A percentile compares a stretch with the other conserved stretches of the same genome.
Conservation (phyloP, 2,113 vertebrate species). For the Theristicus caerulescens region DNA sequence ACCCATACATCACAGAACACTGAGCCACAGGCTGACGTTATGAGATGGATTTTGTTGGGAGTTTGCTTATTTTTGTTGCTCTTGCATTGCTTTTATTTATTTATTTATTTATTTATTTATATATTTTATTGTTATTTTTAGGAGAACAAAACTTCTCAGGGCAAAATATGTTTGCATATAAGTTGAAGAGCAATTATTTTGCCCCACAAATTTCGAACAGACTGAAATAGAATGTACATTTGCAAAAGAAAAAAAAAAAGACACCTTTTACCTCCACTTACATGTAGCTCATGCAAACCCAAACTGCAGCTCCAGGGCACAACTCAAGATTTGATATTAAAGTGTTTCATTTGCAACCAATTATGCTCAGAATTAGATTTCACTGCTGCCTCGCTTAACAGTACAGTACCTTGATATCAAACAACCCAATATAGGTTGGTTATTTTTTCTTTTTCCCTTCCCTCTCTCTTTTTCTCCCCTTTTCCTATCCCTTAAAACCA, state of each 20-base stretch:
- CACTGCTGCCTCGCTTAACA: neutral
- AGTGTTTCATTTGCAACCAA: constrained; percentile 74
- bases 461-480: neutral
- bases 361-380: constrained; percentile 72
- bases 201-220: constrained; percentile 8
- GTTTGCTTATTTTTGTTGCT: neutral
- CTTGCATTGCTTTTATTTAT: neutral
- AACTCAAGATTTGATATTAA: constrained; percentile 73
- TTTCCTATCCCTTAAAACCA: constrained; percentile 52
- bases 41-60: neutral
- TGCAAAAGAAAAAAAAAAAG: neutral
- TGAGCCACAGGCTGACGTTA: neutral
- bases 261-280: constrained; percentile 44
- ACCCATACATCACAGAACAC: neutral
- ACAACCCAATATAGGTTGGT: constrained; percentile 16
- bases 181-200: constrained; percentile 46
- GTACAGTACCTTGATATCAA: constrained; percentile 54
- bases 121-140: neutral
- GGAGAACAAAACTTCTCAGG: neutral
- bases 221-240: constrained; percentile 16
- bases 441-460: neutral
- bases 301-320: constrained; percentile 66
- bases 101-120: neutral
- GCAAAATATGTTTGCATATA: constrained; percentile 2
- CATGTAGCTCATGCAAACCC: constrained; percentile 38